phyloP scores from a whole-genome alignment of 2,113 vertebrate genomes.

The Ceyx melanurus region DNA sequence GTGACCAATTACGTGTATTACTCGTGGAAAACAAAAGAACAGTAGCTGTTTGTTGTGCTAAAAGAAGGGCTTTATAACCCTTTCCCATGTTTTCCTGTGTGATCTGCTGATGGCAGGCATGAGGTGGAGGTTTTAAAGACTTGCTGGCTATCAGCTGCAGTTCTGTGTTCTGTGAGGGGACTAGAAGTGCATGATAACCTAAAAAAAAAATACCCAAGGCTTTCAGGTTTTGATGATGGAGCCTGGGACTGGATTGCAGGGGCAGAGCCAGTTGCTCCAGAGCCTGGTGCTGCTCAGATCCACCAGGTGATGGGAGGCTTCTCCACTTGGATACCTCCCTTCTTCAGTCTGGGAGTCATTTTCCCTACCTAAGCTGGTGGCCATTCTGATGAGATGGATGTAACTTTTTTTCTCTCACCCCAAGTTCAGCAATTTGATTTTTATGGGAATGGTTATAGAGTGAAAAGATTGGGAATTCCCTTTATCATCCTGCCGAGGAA shows the following conservation, averaged over 20 bases:
- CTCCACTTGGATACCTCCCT: slow-evolving; percentile 33
- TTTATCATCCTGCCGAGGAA: background rate
- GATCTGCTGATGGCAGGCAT: slow-evolving; percentile 14
- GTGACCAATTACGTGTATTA: background rate
- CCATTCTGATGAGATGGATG: background rate
- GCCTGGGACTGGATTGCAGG: background rate
- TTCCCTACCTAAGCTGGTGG: slow-evolving; percentile 3
- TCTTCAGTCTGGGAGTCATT: slow-evolving; percentile 27
- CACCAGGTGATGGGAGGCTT: slow-evolving; percentile 51
- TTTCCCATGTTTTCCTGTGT: background rate
- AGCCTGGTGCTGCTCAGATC: slow-evolving; percentile 51
- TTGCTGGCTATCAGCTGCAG: background rate
- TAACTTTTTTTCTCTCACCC: background rate
- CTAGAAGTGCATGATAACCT: background rate
- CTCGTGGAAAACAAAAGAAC: background rate
- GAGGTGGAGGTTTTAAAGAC: background rate
- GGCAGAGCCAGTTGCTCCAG: background rate
- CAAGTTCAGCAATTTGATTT: background rate
- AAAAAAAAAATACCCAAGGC: background rate
- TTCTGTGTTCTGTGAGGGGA: background rate
- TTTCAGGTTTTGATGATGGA: background rate
- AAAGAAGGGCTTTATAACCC: background rate
- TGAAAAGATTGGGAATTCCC: background rate
- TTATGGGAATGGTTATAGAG: background rate
- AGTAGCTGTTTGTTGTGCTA: background rate